phyloP scores from a whole-genome alignment of 2,888 invertebrate species.

The Nemapogon koenigi region DNA sequence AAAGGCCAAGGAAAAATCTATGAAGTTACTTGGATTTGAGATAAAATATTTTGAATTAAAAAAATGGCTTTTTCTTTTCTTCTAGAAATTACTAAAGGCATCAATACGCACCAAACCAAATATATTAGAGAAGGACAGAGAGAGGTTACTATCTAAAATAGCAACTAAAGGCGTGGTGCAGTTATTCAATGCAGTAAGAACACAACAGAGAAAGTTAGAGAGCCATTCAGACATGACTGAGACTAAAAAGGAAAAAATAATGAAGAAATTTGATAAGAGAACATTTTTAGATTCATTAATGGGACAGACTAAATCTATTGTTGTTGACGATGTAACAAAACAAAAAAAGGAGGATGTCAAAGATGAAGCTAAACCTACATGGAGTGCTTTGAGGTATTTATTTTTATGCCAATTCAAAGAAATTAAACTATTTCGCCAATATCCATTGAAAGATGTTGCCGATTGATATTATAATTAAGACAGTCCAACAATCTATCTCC shows the following conservation, averaged over 20 bases:
- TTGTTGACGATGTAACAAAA: constrained; percentile 51
- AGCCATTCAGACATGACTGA: constrained; percentile 79
- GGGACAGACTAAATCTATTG: constrained; percentile 69
- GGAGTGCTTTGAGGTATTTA: constrained; percentile 66
- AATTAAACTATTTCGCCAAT: too few relatives aligned
- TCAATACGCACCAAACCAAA: constrained; percentile 78
- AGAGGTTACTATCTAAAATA: constrained; percentile 78
- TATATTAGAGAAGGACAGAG: constrained; percentile 76
- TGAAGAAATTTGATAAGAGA: constrained; percentile 78
- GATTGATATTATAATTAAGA: too few relatives aligned
- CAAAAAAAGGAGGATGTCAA: constrained; percentile 43
- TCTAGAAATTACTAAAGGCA: constrained; percentile 68
- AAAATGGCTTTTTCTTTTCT: constrained; percentile 19
- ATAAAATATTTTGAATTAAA: too few relatives aligned
- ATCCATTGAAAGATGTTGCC: too few relatives aligned
- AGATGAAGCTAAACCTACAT: constrained; percentile 50
- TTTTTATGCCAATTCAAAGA: too few relatives aligned
- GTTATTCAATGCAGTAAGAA: constrained; percentile 87
- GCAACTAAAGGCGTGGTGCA: constrained; percentile 94
- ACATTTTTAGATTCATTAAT: constrained; percentile 81
- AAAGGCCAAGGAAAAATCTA: too few relatives aligned
- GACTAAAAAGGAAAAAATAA: constrained; percentile 75
- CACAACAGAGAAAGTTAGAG: constrained; percentile 81
- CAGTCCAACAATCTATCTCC: too few relatives aligned
- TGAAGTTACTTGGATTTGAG: too few relatives aligned